These are phyloP conservation scores for Samia ricini DNA, from an alignment of 1,140 invertebrate species.

Conservation along the genomic window DNA sequence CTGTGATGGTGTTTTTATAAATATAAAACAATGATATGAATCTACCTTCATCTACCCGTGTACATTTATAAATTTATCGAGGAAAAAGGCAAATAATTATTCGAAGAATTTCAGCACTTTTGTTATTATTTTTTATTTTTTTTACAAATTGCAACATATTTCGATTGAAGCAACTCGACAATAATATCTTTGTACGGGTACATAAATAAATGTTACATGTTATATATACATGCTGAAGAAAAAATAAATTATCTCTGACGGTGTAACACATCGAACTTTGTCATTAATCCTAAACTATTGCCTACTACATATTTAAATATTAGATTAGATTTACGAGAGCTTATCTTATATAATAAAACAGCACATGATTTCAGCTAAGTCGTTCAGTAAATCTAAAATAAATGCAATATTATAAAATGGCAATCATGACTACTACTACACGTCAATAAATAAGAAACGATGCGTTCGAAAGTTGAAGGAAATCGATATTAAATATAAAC, in stretches of 20 bases:
- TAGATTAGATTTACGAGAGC: neutral
- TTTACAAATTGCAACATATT: no score
- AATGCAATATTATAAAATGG: slow-evolving; percentile 3
- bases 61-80: no score
- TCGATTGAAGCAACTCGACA: neutral
- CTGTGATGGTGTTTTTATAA: no score
- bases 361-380: neutral
- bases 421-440: neutral
- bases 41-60: no score
- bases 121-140: neutral
- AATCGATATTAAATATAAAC: no score
- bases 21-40: neutral
- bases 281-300: neutral
- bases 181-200: neutral
- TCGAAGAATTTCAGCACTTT: no score
- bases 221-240: neutral
- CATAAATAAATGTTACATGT: neutral
- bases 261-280: neutral
- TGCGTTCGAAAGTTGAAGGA: no score
- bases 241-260: neutral
- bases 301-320: neutral
- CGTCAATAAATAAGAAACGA: no score
- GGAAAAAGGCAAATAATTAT: no score
- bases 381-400: slow-evolving; percentile 3
- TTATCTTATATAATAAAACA: neutral